Base-by-base conservation (phyloP, 2,797 vertebrate species). In the Potorous gilbertii region DNA sequence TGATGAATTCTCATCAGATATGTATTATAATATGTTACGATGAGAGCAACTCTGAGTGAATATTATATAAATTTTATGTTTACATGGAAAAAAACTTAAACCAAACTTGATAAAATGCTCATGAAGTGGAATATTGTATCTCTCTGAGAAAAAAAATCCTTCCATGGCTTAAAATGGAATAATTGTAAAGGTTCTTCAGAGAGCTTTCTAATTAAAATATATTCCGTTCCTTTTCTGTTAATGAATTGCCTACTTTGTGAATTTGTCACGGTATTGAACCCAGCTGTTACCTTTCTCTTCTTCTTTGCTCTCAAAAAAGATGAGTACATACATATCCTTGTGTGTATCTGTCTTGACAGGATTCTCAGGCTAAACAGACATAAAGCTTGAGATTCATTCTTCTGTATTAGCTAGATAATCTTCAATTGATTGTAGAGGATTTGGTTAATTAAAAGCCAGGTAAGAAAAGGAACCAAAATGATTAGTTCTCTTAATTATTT, bases 401-500 rank as follows among this genome's bases (percentile, higher is more conserved):
- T 90, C 40, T 56, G 1, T 27, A 0, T 8, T 13, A 40, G 92
- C 40, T 50, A 91, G 14, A 55, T 74, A 92, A 50, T 93, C n/a
- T 50, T 13, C 55, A 56, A 40, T 34, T 54, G 14, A 24, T 12
- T 55, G 1, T 74, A 92, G 81, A 59, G 89, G 50, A 14, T 4
- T 28, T n/a, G 56, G 2, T 46, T 81, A 81, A 81, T 81, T 66
- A 66, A 90, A 90, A 74, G 10, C 52, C 54, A 34, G 6, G 4
- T 31, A 5, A 5, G 4, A 21, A 55, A 46, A 28, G 55, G 87
- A 93, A 54, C 55, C 27, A 3, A 56, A 5, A 50, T 27, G 90
- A 0, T 55, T 56, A 54, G 56, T 87, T n/a, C 27, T 66, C 0
- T 92, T 28, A 56, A 2, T 90, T 91, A 97, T 96, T 95, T 97